phyloP scores from a whole-genome alignment of 2,113 vertebrate species.

The Poicephalus gulielmi region DNA sequence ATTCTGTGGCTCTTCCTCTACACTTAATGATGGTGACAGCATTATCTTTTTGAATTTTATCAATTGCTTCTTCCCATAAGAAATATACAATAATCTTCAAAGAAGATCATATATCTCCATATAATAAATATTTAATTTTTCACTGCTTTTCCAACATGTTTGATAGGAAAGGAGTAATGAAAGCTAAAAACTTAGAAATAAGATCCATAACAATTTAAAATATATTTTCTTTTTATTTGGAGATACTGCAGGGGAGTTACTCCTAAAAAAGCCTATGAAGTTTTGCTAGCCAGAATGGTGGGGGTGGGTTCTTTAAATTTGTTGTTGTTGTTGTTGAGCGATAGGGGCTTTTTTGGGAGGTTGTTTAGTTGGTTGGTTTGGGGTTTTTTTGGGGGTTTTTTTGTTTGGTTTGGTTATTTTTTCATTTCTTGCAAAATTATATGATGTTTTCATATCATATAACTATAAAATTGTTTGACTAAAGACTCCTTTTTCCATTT shows the following conservation, averaged over 20 bases:
- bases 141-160: not conserved
- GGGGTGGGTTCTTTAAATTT: not conserved
- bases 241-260: not conserved
- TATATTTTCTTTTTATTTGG: not conserved
- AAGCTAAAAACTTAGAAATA: not conserved
- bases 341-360: too few relatives aligned
- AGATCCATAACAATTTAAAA: too few relatives aligned
- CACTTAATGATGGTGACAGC: not conserved
- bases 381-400: fast-evolving
- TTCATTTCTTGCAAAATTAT: not conserved
- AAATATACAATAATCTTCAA: not conserved
- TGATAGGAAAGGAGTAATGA: not conserved
- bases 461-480: not conserved
- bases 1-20: not conserved
- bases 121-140: not conserved
- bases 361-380: fast-evolving
- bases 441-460: not conserved
- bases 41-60: not conserved
- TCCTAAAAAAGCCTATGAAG: not conserved
- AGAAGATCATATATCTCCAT: not conserved
- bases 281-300: not conserved
- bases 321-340: not conserved
- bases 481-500: not conserved
- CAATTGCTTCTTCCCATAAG: not conserved
- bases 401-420: not conserved